Evolutionary conservation across 2,888 invertebrate species (phyloP).

Genomic region (Stenotaenia linearis): DNA sequence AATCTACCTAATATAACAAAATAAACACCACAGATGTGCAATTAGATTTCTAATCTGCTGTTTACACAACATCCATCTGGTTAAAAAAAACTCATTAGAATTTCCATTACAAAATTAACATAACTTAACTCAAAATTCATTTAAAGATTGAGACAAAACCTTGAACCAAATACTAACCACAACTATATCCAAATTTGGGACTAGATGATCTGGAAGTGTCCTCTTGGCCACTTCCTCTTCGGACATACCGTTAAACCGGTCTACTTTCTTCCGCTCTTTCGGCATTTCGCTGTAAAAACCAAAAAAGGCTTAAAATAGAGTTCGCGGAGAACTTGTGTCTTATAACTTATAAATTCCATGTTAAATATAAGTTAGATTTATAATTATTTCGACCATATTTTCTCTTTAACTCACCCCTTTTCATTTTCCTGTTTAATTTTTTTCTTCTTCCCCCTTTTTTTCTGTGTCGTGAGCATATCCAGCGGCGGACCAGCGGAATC

Average conservation of each 20-base stretch:
- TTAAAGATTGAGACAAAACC: too few relatives aligned
- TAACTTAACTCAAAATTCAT: too few relatives aligned
- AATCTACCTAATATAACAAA: too few relatives aligned
- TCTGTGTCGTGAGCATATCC: conserved; percentile 13
- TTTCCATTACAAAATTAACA: too few relatives aligned
- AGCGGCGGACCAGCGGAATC: conserved; percentile 15
- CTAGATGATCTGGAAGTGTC: conserved; percentile 89
- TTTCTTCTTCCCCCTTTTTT: conserved; percentile 33
- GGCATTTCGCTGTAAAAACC: conserved; percentile 49
- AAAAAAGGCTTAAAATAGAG: background rate
- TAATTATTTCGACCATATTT: too few relatives aligned
- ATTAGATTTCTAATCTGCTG: too few relatives aligned
- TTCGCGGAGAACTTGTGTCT: background rate
- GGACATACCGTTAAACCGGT: conserved; percentile 91
- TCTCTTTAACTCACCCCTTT: conserved; percentile 3
- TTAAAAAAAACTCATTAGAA: too few relatives aligned
- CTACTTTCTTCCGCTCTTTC: conserved; percentile 88
- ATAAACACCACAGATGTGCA: too few relatives aligned
- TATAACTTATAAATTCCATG: background rate
- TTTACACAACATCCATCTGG: too few relatives aligned
- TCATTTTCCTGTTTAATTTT: conserved; percentile 32
- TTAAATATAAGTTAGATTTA: too few relatives aligned
- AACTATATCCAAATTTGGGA: conserved; percentile 91
- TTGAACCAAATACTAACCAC: conserved; percentile 91
- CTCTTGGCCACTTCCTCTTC: conserved; percentile 93